phyloP scores from a whole-genome alignment of 2,888 invertebrate species.

The Patella ulyssiponensis region DNA sequence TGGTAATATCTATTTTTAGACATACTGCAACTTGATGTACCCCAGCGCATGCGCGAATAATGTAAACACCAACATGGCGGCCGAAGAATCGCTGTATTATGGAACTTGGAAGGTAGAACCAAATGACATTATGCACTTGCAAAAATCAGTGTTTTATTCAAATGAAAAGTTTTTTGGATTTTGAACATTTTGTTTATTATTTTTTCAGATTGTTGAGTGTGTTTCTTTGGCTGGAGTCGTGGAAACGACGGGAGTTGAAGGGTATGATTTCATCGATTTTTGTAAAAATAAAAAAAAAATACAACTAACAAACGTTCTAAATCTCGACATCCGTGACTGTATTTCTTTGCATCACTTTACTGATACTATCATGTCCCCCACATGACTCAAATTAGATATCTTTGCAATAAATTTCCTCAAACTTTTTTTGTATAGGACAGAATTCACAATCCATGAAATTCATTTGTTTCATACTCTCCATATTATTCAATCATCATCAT shows the following conservation, averaged over 20 bases:
- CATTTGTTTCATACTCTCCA: too few relatives aligned
- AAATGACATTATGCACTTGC: background rate
- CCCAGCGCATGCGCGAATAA: conserved; percentile 48
- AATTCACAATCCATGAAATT: too few relatives aligned
- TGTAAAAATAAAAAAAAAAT: background rate
- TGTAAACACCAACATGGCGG: conserved; percentile 50
- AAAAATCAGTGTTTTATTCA: conserved; percentile 75
- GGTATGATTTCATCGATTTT: conserved; percentile 68
- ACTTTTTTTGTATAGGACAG: too few relatives aligned
- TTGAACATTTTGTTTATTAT: conserved; percentile 78
- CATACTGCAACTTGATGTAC: too few relatives aligned
- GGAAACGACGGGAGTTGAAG: conserved; percentile 75
- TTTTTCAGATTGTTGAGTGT: conserved; percentile 74
- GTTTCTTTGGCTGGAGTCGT: conserved; percentile 73
- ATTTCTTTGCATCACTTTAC: too few relatives aligned
- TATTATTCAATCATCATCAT: too few relatives aligned
- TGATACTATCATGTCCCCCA: too few relatives aligned
- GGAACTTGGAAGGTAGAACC: conserved; percentile 66
- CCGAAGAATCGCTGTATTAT: conserved; percentile 57
- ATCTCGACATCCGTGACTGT: too few relatives aligned
- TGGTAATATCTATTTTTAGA: too few relatives aligned
- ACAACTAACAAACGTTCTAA: too few relatives aligned
- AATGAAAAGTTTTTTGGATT: conserved; percentile 75
- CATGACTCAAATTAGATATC: too few relatives aligned
- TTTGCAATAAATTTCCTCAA: too few relatives aligned